These are phyloP conservation scores for Hydropsyche betteni DNA, from an alignment of 2,888 invertebrate species.

Conservation along the genomic window DNA sequence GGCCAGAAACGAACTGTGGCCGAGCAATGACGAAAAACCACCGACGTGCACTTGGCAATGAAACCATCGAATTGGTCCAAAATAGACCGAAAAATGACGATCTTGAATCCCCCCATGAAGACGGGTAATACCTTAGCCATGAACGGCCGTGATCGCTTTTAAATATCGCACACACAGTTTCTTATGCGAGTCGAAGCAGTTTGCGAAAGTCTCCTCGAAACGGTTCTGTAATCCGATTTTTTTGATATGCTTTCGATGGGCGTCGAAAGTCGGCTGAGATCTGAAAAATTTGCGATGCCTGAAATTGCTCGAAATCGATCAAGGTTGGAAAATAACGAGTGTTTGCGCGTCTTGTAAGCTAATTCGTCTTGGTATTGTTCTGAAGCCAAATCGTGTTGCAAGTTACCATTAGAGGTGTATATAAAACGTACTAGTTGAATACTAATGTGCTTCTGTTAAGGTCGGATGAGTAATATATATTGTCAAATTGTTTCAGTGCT, in stretches of 20 bases:
- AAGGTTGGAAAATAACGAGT: conserved; percentile 15
- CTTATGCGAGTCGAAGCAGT: too few species aligned
- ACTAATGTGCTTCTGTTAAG: background rate
- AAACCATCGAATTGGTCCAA: background rate
- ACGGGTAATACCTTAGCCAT: background rate
- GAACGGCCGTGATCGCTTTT: conserved; percentile 11
- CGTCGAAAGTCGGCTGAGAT: too few species aligned
- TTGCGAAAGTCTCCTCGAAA: too few species aligned
- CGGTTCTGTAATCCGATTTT: too few species aligned
- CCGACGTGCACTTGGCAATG: conserved; percentile 16
- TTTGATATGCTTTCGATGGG: too few species aligned
- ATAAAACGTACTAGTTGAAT: background rate
- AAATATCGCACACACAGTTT: too few species aligned
- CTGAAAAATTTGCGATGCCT: too few species aligned
- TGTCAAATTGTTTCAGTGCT: background rate
- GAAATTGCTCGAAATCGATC: background rate
- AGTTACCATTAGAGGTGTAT: conserved; percentile 4
- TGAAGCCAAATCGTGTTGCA: conserved; percentile 1
- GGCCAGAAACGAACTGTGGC: conserved; percentile 1
- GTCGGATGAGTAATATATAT: background rate
- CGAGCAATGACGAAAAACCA: background rate
- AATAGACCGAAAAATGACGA: background rate
- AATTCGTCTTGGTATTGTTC: conserved; percentile 19
- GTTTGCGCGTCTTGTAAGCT: conserved; percentile 8
- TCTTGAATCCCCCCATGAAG: background rate